Percentiles rank a stretch among this genome's conserved stretches.
These are phyloP conservation scores for Agriotes lineatus DNA, from an alignment of 2,888 invertebrate species.

Conservation along the genomic window DNA sequence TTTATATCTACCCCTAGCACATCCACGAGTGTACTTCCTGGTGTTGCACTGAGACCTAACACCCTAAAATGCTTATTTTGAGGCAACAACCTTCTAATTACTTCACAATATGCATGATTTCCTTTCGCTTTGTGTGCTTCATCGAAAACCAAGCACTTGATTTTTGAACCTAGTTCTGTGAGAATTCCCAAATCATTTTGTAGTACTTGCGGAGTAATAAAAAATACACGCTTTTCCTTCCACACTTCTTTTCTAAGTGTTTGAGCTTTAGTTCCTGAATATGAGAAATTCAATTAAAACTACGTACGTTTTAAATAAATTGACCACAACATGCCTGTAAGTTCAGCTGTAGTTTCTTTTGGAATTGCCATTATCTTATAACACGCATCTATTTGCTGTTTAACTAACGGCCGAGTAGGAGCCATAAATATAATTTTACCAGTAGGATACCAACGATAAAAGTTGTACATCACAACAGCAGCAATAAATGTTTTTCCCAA, in stretches of 20 bases:
- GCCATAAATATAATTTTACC: constrained; percentile 93
- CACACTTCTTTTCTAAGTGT: constrained; percentile 78
- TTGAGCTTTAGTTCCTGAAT: constrained; percentile 75
- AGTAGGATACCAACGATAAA: constrained; percentile 90
- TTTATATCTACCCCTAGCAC: constrained; percentile 77
- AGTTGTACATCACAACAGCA: constrained; percentile 97
- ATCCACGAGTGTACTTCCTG: constrained; percentile 88
- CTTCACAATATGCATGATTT: constrained; percentile 93
- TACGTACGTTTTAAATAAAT: constrained; percentile 55
- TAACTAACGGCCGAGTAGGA: constrained; percentile 92
- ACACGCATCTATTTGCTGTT: constrained; percentile 95
- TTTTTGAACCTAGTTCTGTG: constrained; percentile 75
- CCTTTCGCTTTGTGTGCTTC: constrained; percentile 94
- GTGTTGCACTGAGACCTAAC: constrained; percentile 93
- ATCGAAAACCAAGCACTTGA: constrained; percentile 91
- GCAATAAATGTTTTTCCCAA: constrained; percentile 98
- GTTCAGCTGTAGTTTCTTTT: constrained; percentile 82
- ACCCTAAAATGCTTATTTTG: constrained; percentile 79
- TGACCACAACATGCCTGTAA: constrained; percentile 85
- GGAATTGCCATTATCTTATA: constrained; percentile 92
- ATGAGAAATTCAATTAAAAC: no score
- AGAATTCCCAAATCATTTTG: constrained; percentile 85
- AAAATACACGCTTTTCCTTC: constrained; percentile 89
- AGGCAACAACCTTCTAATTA: constrained; percentile 69
- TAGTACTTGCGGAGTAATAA: constrained; percentile 94